A percentile compares a stretch with the other conserved stretches of the same genome.
Evolutionary conservation across 2,797 vertebrate genomes (phyloP).

Genomic region (Halcyon chelicuti): DNA sequence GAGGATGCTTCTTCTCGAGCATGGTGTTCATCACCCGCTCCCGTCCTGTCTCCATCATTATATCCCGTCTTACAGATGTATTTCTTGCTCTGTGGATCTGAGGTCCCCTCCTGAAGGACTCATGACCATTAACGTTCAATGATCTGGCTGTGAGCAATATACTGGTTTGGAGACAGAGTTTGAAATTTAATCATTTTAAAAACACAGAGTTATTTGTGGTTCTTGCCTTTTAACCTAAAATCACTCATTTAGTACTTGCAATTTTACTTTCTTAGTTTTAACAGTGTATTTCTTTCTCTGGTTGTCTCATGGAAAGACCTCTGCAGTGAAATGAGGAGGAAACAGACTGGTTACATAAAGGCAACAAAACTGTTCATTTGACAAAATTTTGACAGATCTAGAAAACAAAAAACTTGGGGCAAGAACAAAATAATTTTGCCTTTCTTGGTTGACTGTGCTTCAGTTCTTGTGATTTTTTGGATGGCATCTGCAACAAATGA

Average conservation of each 20-base stretch:
- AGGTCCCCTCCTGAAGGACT: neutral
- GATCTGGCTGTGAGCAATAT: neutral
- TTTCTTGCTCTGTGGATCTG: neutral
- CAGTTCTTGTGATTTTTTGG: neutral
- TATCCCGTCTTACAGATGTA: neutral
- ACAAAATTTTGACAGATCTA: neutral
- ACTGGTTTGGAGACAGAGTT: neutral
- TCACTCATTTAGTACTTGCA: neutral
- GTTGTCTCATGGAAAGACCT: neutral
- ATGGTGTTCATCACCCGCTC: rapidly evolving
- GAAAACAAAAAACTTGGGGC: neutral
- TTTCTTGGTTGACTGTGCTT: neutral
- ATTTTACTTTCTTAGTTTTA: neutral
- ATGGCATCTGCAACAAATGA: neutral
- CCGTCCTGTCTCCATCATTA: neutral
- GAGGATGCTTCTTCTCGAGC: neutral
- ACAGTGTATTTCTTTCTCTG: neutral
- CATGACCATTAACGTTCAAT: neutral
- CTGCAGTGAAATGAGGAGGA: neutral
- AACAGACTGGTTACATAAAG: neutral
- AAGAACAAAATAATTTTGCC: neutral
- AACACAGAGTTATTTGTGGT: neutral
- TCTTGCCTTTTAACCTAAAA: neutral
- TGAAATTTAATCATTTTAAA: neutral
- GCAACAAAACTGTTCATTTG: neutral